These are phyloP conservation scores for Chloropsis hardwickii DNA, from an alignment of 2,113 vertebrate genomes.

Conservation along the genomic window DNA sequence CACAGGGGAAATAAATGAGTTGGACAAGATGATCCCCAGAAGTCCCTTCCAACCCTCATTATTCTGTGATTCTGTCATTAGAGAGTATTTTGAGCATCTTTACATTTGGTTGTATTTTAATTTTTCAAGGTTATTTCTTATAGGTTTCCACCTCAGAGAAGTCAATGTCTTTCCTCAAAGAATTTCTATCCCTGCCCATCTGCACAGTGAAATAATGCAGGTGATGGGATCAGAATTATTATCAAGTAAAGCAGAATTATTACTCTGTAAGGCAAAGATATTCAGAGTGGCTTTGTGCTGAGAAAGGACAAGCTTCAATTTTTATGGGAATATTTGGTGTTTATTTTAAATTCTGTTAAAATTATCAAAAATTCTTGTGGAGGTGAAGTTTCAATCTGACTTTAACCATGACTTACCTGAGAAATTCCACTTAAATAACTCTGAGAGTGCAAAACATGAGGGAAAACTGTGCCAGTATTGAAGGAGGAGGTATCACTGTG, in stretches of 20 bases:
- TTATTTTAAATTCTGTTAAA: neutral
- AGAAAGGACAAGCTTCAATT: neutral
- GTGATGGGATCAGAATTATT: neutral
- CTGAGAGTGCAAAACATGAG: neutral
- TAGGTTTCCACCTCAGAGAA: neutral
- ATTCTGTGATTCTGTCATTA: neutral
- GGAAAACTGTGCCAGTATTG: neutral
- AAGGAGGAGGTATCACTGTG: neutral
- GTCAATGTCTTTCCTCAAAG: neutral
- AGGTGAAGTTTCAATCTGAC: neutral
- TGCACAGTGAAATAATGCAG: neutral
- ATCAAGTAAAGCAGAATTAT: neutral
- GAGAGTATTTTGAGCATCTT: neutral
- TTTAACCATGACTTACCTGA: neutral
- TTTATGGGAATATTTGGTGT: neutral
- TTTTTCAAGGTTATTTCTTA: neutral
- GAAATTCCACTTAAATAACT: neutral
- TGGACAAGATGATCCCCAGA: neutral
- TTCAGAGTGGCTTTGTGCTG: neutral
- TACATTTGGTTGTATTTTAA: neutral
- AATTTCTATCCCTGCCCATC: neutral
- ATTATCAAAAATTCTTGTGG: neutral
- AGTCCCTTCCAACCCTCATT: neutral
- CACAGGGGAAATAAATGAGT: neutral
- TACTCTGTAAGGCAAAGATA: neutral